These are phyloP conservation scores for Antheraea pernyi DNA, from an alignment of 1,140 invertebrate genomes.

Conservation along the genomic window DNA sequence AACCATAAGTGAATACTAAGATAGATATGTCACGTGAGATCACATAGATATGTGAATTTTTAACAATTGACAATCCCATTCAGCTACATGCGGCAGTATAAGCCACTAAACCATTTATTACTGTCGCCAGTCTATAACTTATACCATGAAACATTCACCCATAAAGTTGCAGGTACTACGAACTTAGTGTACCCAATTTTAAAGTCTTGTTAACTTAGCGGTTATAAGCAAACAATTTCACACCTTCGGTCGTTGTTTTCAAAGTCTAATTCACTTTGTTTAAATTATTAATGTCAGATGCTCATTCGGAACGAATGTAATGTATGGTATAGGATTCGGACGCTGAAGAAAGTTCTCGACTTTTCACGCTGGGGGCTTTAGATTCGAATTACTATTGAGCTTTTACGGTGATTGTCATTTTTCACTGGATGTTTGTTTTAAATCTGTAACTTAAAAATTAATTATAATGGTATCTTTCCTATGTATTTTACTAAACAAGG, in stretches of 20 bases:
- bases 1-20: no score
- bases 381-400: no score
- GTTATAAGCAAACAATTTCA: neutral
- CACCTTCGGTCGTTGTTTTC: neutral
- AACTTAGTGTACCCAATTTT: conserved; percentile 25
- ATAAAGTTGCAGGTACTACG: conserved; percentile 18
- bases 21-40: no score
- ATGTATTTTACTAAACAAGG: no score
- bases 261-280: neutral
- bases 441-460: no score
- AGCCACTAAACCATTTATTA: neutral
- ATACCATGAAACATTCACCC: neutral
- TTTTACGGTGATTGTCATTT: no score
- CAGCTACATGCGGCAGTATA: no score
- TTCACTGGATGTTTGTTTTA: no score
- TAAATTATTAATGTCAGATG: neutral
- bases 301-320: conserved; percentile 1
- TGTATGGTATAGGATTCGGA: neutral
- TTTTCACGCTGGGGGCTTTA: neutral
- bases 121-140: neutral
- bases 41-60: no score
- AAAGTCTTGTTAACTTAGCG: conserved; percentile 12
- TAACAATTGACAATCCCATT: no score
- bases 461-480: no score
- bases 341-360: neutral